Conservation (phyloP, 2,888 invertebrate species). For the Stictocephala bisonia region DNA sequence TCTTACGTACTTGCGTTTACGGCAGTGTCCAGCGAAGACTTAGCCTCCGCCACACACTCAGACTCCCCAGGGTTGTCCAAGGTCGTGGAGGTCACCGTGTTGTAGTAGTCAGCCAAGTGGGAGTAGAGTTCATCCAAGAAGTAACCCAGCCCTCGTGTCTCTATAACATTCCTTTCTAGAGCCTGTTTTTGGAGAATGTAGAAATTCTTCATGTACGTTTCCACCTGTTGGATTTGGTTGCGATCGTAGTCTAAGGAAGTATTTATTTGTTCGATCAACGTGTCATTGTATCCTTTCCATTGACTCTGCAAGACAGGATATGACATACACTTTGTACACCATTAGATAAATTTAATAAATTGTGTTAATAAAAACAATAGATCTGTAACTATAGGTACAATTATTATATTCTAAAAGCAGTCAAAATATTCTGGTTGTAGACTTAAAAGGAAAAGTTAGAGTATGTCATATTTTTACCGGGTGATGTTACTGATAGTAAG, state of each 20-base stretch:
- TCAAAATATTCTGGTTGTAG: no score
- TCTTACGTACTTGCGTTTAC: background rate
- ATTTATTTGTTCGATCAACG: background rate
- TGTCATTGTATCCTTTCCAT: conserved; percentile 19
- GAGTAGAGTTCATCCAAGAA: background rate
- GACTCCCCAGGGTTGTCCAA: conserved; percentile 16
- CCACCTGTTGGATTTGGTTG: conserved; percentile 8
- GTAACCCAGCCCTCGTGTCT: background rate
- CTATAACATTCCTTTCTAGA: conserved; percentile 10
- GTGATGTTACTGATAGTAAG: no score
- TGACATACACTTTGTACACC: no score
- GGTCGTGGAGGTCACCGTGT: background rate
- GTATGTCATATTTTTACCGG: no score
- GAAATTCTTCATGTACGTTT: background rate
- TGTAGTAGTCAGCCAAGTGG: conserved; percentile 15
- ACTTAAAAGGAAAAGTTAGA: no score
- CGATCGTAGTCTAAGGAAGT: background rate
- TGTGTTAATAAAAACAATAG: no score
- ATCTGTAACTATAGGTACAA: no score
- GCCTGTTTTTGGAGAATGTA: conserved; percentile 19
- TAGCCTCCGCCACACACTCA: background rate
- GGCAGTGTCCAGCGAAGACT: background rate
- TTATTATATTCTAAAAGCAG: no score
- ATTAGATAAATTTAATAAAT: no score
- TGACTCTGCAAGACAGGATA: background rate